These are phyloP conservation scores for Drosophila ustulata DNA, from an alignment of 2,888 invertebrate genomes.

Conservation along the genomic window DNA sequence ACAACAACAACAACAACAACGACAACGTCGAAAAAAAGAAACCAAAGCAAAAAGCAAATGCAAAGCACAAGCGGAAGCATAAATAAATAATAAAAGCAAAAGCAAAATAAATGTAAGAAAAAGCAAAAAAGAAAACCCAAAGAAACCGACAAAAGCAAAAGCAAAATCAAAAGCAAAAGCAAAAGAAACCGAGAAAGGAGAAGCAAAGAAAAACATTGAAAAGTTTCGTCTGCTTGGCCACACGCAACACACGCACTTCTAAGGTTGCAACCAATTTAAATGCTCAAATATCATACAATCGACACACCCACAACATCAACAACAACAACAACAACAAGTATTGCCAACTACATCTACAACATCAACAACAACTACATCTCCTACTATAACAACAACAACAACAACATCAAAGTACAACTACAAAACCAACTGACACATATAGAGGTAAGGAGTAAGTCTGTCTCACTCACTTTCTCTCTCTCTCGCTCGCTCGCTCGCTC, in stretches of 20 bases:
- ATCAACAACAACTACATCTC: slow-evolving; percentile 38
- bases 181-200: not conserved
- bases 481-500: slow-evolving; percentile 19
- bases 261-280: slow-evolving; percentile 47
- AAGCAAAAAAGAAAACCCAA: slow-evolving; percentile 7
- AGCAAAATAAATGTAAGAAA: slow-evolving; percentile 13
- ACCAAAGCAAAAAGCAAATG: not conserved
- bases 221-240: slow-evolving; percentile 57
- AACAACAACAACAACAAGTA: slow-evolving; percentile 26
- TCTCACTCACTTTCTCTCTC: slow-evolving; percentile 38
- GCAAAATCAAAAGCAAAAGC: slow-evolving; percentile 1
- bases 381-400: slow-evolving; percentile 22
- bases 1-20: slow-evolving; percentile 4
- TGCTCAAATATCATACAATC: slow-evolving; percentile 51
- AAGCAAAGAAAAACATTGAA: slow-evolving; percentile 1
- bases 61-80: slow-evolving; percentile 13
- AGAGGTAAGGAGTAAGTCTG: slow-evolving; percentile 63
- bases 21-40: not conserved
- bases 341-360: slow-evolving; percentile 35
- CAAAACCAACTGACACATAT: slow-evolving; percentile 60
- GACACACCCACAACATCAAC: slow-evolving; percentile 45
- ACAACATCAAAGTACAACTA: slow-evolving; percentile 44
- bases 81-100: slow-evolving; percentile 26
- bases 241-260: slow-evolving; percentile 54
- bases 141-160: not conserved